phyloP scores from a whole-genome alignment of 2,113 vertebrate genomes.

The human region GRCh38 chr4:105248501-105249000 shows the following conservation, averaged over 20 bases:
- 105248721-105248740: not conserved
- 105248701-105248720: not conserved
- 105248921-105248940: not conserved
- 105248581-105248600: not conserved
- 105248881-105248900: not conserved
- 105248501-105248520: not conserved
- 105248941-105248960: not conserved
- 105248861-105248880: not conserved
- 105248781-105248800: not conserved
- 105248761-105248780: not conserved
- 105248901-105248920: not conserved
- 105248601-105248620: not conserved
- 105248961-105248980: not conserved
- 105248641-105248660: not conserved
- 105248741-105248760: not conserved
- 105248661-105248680: not conserved
- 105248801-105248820: not conserved
- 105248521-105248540: not conserved
- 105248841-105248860: not conserved
- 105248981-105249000: not conserved
- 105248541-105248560: constrained; percentile 3
- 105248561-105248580: not conserved
- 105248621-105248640: not conserved
- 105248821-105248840: not conserved
- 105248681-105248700: not conserved